Percentiles rank a stretch among this genome's conserved stretches.
These are phyloP conservation scores for Petrolisthes manimaculis DNA, from an alignment of 2,888 invertebrate species.

Conservation along the genomic window DNA sequence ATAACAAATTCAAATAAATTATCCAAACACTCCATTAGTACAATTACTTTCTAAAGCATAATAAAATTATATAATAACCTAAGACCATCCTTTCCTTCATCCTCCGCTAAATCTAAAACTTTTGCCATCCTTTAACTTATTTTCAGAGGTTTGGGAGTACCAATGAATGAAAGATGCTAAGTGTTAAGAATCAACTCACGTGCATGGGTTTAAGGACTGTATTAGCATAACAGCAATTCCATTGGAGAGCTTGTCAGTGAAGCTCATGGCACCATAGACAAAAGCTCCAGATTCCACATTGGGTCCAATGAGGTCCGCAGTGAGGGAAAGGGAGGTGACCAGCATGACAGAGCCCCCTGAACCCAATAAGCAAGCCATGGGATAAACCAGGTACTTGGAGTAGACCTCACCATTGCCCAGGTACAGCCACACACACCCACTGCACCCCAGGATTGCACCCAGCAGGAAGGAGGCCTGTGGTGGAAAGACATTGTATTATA, in stretches of 20 bases:
- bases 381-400: constrained; percentile 78
- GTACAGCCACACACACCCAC: constrained; percentile 71
- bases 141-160: no score
- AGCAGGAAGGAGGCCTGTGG: constrained; percentile 76
- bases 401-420: constrained; percentile 74
- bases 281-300: constrained; percentile 90
- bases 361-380: constrained; percentile 81
- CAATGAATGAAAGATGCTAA: neutral
- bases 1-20: no score
- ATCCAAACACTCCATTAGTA: no score
- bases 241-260: constrained; percentile 91
- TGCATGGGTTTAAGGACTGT: constrained; percentile 79
- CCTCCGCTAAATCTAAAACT: no score
- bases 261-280: constrained; percentile 93
- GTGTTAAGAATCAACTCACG: constrained; percentile 36
- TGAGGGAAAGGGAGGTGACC: constrained; percentile 88
- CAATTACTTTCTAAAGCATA: no score
- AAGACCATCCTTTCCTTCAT: no score
- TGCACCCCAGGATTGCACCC: constrained; percentile 77
- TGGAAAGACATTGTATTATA: neutral
- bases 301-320: constrained; percentile 88
- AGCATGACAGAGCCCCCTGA: constrained; percentile 87
- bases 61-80: no score
- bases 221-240: constrained; percentile 88
- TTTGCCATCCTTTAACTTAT: no score